Evolutionary conservation across 2,113 vertebrate species (phyloP).

Genomic region (Mola mola): DNA sequence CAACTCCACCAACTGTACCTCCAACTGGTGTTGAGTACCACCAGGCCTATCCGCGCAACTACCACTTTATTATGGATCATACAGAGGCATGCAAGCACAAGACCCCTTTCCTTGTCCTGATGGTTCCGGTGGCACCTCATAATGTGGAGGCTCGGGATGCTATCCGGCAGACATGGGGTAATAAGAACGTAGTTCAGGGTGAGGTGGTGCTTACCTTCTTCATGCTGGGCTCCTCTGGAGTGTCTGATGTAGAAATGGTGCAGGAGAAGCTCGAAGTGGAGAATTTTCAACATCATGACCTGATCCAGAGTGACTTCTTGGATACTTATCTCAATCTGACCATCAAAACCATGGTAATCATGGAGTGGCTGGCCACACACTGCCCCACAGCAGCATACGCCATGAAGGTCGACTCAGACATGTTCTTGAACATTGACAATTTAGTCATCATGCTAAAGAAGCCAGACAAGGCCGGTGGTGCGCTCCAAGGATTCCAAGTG

Average conservation of each 20-base stretch:
- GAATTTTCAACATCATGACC: conserved; percentile 68
- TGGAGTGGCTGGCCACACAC: conserved; percentile 82
- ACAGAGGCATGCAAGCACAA: conserved; percentile 53
- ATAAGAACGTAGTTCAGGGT: conserved; percentile 66
- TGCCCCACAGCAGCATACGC: conserved; percentile 83
- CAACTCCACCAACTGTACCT: conserved; percentile 28
- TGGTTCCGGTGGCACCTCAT: conserved; percentile 73
- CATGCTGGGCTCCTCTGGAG: conserved; percentile 61
- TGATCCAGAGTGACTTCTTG: conserved; percentile 82
- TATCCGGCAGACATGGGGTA: conserved; percentile 82
- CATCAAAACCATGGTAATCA: conserved; percentile 84
- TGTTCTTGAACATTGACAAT: conserved; percentile 94
- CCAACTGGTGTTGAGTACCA: conserved; percentile 32
- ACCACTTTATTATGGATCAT: conserved; percentile 79
- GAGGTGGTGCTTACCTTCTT: conserved; percentile 71
- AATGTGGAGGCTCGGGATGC: conserved; percentile 42
- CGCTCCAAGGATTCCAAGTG: conserved; percentile 89
- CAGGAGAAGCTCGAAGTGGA: conserved; percentile 65
- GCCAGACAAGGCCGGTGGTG: conserved; percentile 84
- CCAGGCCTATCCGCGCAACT: conserved; percentile 65
- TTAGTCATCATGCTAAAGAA: conserved; percentile 89
- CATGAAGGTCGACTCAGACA: conserved; percentile 97
- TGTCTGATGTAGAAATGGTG: neutral
- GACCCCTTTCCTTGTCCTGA: conserved; percentile 82
- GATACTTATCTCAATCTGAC: conserved; percentile 83